Percentiles rank a stretch among this genome's conserved stretches.
Conservation (phyloP, 2,113 vertebrate species). For the Peromyscus polionotus region DNA sequence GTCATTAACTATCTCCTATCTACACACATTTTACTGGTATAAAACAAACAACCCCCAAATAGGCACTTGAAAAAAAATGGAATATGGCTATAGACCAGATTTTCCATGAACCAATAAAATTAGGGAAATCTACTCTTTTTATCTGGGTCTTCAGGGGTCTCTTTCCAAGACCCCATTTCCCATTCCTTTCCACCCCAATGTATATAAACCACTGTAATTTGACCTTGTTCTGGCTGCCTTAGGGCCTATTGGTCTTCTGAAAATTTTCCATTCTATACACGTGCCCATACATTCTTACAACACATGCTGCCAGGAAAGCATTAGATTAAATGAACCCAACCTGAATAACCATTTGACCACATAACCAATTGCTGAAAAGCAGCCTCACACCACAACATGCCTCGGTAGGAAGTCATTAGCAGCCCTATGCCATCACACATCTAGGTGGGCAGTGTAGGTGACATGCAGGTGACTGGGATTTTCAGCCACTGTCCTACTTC, state of each 20-base stretch:
- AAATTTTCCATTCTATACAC: not conserved
- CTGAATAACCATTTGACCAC: not conserved
- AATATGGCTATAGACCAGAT: not conserved
- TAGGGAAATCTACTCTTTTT: not conserved
- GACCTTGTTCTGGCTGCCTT: not conserved
- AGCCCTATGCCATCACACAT: too few species aligned
- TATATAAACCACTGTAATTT: not conserved
- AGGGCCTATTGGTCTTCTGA: not conserved
- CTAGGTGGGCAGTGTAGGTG: not conserved
- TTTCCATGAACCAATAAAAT: not conserved
- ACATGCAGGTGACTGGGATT: not conserved
- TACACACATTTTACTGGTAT: not conserved
- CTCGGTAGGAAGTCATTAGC: not conserved
- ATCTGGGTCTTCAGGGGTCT: not conserved
- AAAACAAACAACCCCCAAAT: not conserved
- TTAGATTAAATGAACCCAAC: not conserved
- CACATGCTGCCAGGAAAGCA: not conserved
- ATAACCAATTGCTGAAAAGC: not conserved
- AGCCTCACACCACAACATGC: too few species aligned
- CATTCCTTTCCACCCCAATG: not conserved
- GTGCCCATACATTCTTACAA: not conserved
- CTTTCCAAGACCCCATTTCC: not conserved
- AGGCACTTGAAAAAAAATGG: constrained; percentile 15
- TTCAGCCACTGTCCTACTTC: not conserved
- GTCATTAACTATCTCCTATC: not conserved